These are phyloP conservation scores for Oryzias melastigma DNA, from an alignment of 2,113 vertebrate genomes.

Conservation along the genomic window DNA sequence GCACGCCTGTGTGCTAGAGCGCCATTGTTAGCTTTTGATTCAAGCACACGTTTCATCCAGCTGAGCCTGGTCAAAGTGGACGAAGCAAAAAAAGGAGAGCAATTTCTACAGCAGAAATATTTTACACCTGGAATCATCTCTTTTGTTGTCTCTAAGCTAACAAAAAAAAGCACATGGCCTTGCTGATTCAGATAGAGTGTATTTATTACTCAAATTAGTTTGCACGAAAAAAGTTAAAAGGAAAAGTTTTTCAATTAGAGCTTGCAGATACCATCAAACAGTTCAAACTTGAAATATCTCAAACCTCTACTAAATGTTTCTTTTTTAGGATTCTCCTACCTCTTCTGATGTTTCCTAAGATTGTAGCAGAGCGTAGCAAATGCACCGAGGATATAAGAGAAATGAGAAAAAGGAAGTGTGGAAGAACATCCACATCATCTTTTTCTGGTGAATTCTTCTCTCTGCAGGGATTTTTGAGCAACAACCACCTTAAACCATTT, in stretches of 20 bases:
- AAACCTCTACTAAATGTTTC: not conserved
- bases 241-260: not conserved
- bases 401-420: not conserved
- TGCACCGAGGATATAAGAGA: constrained; percentile 1
- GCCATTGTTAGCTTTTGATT: constrained; percentile 32
- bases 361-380: not conserved
- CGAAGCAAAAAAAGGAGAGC: constrained; percentile 26
- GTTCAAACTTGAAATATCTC: not conserved
- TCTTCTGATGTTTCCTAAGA: not conserved
- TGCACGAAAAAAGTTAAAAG: constrained; percentile 8
- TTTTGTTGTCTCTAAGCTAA: constrained; percentile 21
- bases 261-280: not conserved
- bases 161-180: constrained; percentile 5
- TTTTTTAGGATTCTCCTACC: not conserved
- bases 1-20: not conserved
- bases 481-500: not conserved
- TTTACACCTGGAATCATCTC: constrained; percentile 10
- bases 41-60: constrained; percentile 23
- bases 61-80: constrained; percentile 37
- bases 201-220: not conserved
- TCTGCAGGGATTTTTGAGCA: not conserved
- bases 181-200: constrained; percentile 5
- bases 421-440: too few species aligned
- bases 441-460: constrained; percentile 2
- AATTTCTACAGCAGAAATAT: constrained; percentile 27